A percentile compares a stretch with the other conserved stretches of the same genome.
Evolutionary conservation across 2,113 vertebrate species (phyloP).

Genomic region (Mastomys coucha): DNA sequence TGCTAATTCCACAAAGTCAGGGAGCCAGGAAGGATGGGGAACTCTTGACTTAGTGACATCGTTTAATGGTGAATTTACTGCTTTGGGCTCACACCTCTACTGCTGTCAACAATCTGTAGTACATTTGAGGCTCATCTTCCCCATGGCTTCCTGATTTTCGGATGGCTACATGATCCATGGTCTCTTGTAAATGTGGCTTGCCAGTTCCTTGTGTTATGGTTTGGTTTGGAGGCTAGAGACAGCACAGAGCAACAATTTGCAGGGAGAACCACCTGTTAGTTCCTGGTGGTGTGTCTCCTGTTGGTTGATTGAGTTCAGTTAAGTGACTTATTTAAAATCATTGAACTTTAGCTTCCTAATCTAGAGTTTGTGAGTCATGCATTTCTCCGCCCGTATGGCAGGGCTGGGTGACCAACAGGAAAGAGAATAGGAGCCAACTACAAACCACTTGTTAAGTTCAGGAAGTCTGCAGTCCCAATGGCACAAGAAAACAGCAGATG

Average conservation of each 20-base stretch:
- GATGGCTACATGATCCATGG: neutral
- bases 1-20: neutral
- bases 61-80: neutral
- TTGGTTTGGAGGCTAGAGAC: neutral
- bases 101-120: neutral
- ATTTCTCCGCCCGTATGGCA: neutral
- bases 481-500: neutral
- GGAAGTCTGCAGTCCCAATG: neutral
- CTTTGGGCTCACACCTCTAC: neutral
- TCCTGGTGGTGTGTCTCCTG: neutral
- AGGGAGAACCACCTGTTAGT: neutral
- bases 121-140: neutral
- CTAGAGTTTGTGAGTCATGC: neutral
- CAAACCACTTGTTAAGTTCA: conserved; percentile 12
- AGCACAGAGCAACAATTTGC: neutral
- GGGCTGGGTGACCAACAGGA: neutral
- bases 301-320: neutral
- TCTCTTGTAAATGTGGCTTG: conserved; percentile 22
- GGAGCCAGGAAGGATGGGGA: neutral
- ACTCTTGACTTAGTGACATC: neutral
- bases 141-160: neutral
- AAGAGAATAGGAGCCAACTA: neutral
- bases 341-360: neutral
- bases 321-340: neutral
- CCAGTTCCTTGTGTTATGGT: neutral